phyloP scores from a whole-genome alignment of 2,888 invertebrate species.

The Thera obeliscata region DNA sequence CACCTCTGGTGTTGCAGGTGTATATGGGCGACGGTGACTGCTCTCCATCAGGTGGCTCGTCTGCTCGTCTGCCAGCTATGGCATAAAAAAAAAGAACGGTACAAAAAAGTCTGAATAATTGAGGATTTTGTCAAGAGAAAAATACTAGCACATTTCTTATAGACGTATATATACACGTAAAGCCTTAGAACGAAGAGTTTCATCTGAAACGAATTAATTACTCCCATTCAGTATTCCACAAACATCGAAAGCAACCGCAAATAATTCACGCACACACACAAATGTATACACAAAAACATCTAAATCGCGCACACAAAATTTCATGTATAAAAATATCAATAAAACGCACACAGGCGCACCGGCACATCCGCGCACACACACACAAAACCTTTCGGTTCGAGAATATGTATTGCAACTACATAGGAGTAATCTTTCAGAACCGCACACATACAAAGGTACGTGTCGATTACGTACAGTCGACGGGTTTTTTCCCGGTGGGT shows the following conservation, averaged over 20 bases:
- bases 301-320: slow-evolving; percentile 77
- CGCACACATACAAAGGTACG: slow-evolving; percentile 55
- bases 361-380: slow-evolving; percentile 48
- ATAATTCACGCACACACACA: slow-evolving; percentile 67
- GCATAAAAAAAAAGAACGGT: too few relatives aligned
- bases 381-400: slow-evolving; percentile 56
- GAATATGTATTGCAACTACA: slow-evolving; percentile 70
- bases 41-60: too few relatives aligned
- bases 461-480: slow-evolving; percentile 58
- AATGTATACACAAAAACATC: slow-evolving; percentile 62
- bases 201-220: slow-evolving; percentile 78
- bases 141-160: slow-evolving; percentile 12
- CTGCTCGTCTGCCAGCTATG: too few relatives aligned
- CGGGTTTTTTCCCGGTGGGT: slow-evolving; percentile 71
- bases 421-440: slow-evolving; percentile 73
- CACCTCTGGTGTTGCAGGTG: too few relatives aligned
- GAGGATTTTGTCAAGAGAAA: slow-evolving; percentile 14
- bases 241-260: slow-evolving; percentile 72
- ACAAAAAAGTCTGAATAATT: neutral
- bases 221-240: slow-evolving; percentile 73
- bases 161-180: slow-evolving; percentile 29
- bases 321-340: slow-evolving; percentile 84
- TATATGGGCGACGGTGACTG: too few relatives aligned
- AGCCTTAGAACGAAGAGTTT: slow-evolving; percentile 50
- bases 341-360: slow-evolving; percentile 60